A percentile compares a stretch with the other conserved stretches of the same genome.
phyloP scores from a whole-genome alignment of 2,113 vertebrate species.

The Phyllopteryx taeniolatus region DNA sequence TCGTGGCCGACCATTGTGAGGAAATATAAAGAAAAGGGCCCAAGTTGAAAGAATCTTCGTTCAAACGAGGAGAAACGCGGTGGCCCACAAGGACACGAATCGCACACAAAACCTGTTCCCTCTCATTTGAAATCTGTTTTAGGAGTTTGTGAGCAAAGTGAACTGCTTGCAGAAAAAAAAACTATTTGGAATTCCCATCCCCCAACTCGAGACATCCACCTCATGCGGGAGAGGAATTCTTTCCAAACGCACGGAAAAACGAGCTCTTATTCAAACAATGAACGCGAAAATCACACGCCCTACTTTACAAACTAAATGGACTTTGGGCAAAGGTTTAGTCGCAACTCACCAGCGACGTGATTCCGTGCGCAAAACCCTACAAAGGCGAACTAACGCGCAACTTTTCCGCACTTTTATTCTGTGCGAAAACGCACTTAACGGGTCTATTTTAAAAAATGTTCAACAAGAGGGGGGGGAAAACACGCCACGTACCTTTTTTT shows the following conservation, averaged over 20 bases:
- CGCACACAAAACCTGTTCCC: background rate
- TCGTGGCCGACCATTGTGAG: constrained; percentile 32
- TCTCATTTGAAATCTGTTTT: background rate
- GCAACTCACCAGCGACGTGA: constrained; percentile 7
- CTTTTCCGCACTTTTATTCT: background rate
- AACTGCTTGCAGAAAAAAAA: constrained; percentile 15
- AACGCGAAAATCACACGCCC: background rate
- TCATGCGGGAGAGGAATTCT: constrained; percentile 30
- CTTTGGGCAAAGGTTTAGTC: background rate
- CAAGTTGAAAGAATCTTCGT: background rate
- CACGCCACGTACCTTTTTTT: constrained; percentile 26
- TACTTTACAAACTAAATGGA: background rate
- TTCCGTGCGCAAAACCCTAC: constrained; percentile 13
- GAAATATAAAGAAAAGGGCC: background rate
- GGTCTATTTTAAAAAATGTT: background rate
- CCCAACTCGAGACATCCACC: constrained; percentile 62
- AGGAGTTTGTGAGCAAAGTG: background rate
- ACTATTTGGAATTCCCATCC: constrained; percentile 56
- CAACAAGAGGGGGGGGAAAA: too few relatives aligned
- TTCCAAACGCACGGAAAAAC: constrained; percentile 2
- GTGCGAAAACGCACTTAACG: background rate
- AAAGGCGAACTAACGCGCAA: constrained; percentile 1
- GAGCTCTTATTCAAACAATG: background rate
- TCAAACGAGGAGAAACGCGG: background rate
- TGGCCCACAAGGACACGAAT: background rate